These are phyloP conservation scores for Chelidonichthys spinosus DNA, from an alignment of 2,797 vertebrate species.

Conservation along the genomic window DNA sequence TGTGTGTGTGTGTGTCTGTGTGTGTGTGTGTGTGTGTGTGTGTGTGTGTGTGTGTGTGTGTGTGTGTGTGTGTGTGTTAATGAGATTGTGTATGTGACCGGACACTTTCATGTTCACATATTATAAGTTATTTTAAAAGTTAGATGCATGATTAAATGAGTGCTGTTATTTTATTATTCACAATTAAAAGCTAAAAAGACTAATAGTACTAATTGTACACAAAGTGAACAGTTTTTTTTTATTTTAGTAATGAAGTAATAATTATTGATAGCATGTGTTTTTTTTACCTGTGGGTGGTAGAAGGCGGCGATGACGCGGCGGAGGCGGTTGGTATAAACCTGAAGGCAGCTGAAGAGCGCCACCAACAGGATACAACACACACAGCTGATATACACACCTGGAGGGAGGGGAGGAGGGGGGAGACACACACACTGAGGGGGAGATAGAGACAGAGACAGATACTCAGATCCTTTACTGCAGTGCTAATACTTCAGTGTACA, in stretches of 20 bases:
- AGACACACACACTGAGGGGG: conserved; percentile 82
- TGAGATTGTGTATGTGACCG: not conserved
- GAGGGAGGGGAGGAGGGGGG: conserved; percentile 72
- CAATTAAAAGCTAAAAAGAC: too few species aligned
- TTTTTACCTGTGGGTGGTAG: conserved; percentile 87
- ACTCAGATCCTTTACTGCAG: not conserved
- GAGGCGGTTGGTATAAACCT: conserved; percentile 88
- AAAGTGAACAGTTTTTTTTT: too few species aligned
- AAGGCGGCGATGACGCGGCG: conserved; percentile 85
- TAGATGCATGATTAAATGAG: too few species aligned
- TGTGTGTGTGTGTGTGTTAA: not conserved
- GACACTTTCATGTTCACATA: not conserved
- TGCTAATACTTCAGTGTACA: too few species aligned
- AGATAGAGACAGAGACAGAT: not conserved
- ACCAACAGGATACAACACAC: conserved; percentile 69
- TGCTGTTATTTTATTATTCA: too few species aligned
- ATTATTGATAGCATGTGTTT: not conserved
- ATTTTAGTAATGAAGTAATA: too few species aligned
- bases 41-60: not conserved
- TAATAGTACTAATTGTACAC: too few species aligned
- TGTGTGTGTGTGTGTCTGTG: not conserved
- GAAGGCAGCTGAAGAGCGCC: conserved; percentile 81
- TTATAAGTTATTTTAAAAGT: too few species aligned
- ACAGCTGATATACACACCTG: conserved; percentile 71
- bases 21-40: not conserved